Base-by-base conservation (phyloP, 2,113 vertebrate genomes). In the Aphelocoma coerulescens region DNA sequence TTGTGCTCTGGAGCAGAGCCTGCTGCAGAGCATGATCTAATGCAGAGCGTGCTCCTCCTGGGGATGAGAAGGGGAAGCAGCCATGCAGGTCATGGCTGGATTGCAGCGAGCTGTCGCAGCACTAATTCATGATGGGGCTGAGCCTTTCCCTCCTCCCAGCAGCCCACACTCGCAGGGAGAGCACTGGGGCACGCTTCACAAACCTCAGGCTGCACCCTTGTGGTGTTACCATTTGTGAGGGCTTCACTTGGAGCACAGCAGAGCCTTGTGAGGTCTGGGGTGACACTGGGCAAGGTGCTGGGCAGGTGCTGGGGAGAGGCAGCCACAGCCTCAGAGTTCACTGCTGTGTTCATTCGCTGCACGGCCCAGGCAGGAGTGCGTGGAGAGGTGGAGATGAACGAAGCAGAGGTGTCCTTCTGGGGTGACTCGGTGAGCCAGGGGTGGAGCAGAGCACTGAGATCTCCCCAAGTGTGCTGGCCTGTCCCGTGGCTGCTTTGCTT, bases 1-100 rank as follows among this genome's bases (percentile, higher is more conserved):
- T 17, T 57, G 76, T 78, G 65, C 71, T 93, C 89, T 96, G 95
- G 94, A 95, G 83, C 92, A 86, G 55, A 91, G 72, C 52, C 92
- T 85, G 58, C 52, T 91, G 82, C 75, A 85, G 82, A 90, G 59
- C 73, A 26, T 91, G 91, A 93, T 80, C 95, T 93, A 65, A 91
- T 91, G 91, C 91, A 63, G 54, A 74, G 80, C 4, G 10, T 89
- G 83, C 91, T 96, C 83, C 65, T 89, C 83, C 68, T 86, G 92
- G 83, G 86, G 80, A 88, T 35, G 76, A 32, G 76, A 81, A 92
- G 68, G 76, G 88, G 78, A 86, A 93, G 94, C 86, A 95, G 59
- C 81, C 89, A 55, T 88, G 91, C 90, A 80, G 95, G 88, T 68
- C 76, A 51, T 71, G 83, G 78, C 76, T 74, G 16, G 68, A 91